phyloP scores from a whole-genome alignment of 2,797 vertebrate genomes.

The Micromesistius poutassou region DNA sequence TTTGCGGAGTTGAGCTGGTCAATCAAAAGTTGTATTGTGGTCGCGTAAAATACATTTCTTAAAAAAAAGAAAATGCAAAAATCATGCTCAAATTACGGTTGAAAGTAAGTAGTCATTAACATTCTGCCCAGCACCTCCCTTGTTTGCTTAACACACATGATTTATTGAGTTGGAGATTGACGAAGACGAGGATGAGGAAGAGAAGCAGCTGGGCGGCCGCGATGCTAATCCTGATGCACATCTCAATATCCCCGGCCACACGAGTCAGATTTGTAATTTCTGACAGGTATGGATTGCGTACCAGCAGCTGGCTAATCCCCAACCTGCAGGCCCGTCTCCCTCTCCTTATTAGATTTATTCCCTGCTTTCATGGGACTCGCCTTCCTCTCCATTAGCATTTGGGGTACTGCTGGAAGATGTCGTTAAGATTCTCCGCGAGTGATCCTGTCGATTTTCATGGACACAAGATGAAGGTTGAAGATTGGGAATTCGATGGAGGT shows the following conservation, averaged over 20 bases:
- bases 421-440: conserved; percentile 58
- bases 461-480: conserved; percentile 31
- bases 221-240: conserved; percentile 90
- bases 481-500: background rate
- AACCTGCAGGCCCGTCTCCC: conserved; percentile 67
- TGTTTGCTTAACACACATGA: conserved; percentile 52
- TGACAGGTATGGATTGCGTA: conserved; percentile 84
- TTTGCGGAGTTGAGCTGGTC: no score
- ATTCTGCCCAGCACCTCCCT: conserved; percentile 30
- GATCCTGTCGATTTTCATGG: conserved; percentile 50
- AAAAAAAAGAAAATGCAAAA: background rate
- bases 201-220: conserved; percentile 75
- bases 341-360: conserved; percentile 72
- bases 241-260: conserved; percentile 90
- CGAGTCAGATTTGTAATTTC: conserved; percentile 93
- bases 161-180: conserved; percentile 52
- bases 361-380: conserved; percentile 59
- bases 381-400: conserved; percentile 64
- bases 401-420: conserved; percentile 55
- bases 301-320: conserved; percentile 77
- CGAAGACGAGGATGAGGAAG: conserved; percentile 34
- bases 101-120: background rate
- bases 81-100: background rate
- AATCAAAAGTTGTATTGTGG: background rate
- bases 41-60: background rate